These are phyloP conservation scores for Elachura formosa DNA, from an alignment of 2,113 vertebrate species.

Conservation along the genomic window DNA sequence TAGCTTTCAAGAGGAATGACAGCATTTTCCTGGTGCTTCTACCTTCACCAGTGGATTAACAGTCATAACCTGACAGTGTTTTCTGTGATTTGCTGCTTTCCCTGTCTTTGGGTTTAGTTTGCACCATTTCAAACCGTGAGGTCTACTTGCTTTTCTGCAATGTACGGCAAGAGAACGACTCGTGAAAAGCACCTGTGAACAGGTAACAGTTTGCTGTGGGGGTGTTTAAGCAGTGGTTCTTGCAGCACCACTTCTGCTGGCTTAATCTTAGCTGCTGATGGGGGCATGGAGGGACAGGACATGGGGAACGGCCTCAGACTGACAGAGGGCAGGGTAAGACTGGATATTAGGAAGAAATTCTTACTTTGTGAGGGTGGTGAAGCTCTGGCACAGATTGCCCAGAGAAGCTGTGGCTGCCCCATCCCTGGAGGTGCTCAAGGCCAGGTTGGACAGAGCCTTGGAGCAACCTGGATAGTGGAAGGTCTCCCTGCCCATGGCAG, in stretches of 20 bases:
- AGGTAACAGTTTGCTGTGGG: neutral
- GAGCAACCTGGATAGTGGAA: neutral
- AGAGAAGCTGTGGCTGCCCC: neutral
- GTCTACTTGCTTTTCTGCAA: neutral
- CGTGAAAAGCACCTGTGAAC: neutral
- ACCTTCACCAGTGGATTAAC: neutral
- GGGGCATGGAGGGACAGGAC: neutral
- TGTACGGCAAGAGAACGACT: neutral
- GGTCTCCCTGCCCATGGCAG: neutral
- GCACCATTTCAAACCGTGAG: neutral
- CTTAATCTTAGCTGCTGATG: neutral
- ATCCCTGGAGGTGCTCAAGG: neutral
- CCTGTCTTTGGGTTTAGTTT: neutral
- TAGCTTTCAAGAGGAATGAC: neutral
- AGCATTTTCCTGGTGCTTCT: neutral
- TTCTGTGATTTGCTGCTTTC: neutral
- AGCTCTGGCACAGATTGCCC: neutral
- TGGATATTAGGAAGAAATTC: neutral
- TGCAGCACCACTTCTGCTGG: rapidly evolving
- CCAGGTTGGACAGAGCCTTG: neutral
- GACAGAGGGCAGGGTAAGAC: neutral
- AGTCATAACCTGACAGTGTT: neutral
- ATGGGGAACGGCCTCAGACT: neutral
- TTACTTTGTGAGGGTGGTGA: neutral
- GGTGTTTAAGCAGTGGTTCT: neutral